phyloP scores from a whole-genome alignment of 2,888 invertebrate species.

The Abrostola triplasia region DNA sequence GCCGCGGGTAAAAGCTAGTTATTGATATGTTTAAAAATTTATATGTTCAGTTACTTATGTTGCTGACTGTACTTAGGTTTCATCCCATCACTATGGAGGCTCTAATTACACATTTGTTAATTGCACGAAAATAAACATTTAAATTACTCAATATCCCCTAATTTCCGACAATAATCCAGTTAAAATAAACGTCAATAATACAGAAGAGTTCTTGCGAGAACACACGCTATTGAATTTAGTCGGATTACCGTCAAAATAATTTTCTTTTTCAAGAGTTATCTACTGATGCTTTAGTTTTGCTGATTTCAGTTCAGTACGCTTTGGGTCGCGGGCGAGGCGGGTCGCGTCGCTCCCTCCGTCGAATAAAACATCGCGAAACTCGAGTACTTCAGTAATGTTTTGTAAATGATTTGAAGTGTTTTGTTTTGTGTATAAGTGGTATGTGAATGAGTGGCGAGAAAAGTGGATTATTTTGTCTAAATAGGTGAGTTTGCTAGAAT shows the following conservation, averaged over 20 bases:
- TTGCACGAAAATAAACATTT: neutral
- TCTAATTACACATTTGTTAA: conserved; percentile 7
- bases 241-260: conserved; percentile 30
- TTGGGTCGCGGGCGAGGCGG: conserved; percentile 12
- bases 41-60: no score
- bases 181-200: conserved; percentile 1
- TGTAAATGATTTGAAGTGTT: conserved; percentile 32
- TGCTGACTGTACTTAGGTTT: no score
- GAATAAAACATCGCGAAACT: conserved; percentile 54
- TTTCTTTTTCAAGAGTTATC: conserved; percentile 41
- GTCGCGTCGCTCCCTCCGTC: conserved; percentile 30
- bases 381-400: conserved; percentile 12
- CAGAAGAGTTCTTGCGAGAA: conserved; percentile 4
- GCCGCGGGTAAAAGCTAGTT: no score
- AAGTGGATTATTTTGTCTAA: conserved; percentile 43
- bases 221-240: conserved; percentile 22
- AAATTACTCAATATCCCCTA: conserved; percentile 6
- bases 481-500: conserved; percentile 33
- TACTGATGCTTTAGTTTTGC: conserved; percentile 29
- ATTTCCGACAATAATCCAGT: conserved; percentile 8
- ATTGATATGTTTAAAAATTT: no score
- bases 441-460: conserved; percentile 32
- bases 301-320: conserved; percentile 38
- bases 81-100: no score
- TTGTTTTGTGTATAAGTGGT: conserved; percentile 37